Base-by-base conservation (phyloP, 2,113 vertebrate genomes). In the Cheilinus undulatus region DNA sequence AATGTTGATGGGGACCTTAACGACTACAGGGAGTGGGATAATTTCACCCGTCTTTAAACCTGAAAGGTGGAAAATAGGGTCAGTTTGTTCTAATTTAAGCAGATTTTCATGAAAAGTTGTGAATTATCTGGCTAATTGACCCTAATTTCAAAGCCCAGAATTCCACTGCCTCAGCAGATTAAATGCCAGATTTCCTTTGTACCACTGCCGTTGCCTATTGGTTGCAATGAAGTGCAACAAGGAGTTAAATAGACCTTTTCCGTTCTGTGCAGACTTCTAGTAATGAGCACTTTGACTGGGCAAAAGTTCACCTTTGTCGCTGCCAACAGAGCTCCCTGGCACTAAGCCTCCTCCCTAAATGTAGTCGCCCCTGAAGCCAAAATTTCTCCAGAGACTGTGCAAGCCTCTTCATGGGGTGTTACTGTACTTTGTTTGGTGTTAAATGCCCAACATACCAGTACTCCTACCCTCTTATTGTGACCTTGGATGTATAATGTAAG, bases 1-100 rank as follows among this genome's bases (percentile, higher is more conserved):
- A 90, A 89, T 88, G 80, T 76, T 64, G 54, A 27, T 14, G 45
- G 63, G 45, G 65, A 82, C 64, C 30, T 69, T 46, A 34, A 30
- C 28, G 42, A 48, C 28, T 26, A 42, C 60, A 73, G 51, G 9
- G 2, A 34, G 58, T 27, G 54, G 51, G 9, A 38, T 67, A 24
- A 49, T 36, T 63, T 26, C 38, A n/a, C 36, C 22, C 49, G 6
- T 51, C 14, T 58, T 78, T 78, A 34, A 34, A 58, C 34, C 10
- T 30, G 30, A 50, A 60, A 17, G 28, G 7, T 13, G 28, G 38
- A 40, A 51, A 38, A 58, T 7, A 2, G 23, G 13, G 46, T 67
- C 20, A 15, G 5, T 43, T 73, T 59, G 22, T 40, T 63, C 40
- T 51, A 10, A 42, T 73, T 45, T 52, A 51, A 49, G 50, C 36